A percentile compares a stretch with the other conserved stretches of the same genome.
Conservation (phyloP, 2,113 vertebrate genomes). For the Colius striatus region DNA sequence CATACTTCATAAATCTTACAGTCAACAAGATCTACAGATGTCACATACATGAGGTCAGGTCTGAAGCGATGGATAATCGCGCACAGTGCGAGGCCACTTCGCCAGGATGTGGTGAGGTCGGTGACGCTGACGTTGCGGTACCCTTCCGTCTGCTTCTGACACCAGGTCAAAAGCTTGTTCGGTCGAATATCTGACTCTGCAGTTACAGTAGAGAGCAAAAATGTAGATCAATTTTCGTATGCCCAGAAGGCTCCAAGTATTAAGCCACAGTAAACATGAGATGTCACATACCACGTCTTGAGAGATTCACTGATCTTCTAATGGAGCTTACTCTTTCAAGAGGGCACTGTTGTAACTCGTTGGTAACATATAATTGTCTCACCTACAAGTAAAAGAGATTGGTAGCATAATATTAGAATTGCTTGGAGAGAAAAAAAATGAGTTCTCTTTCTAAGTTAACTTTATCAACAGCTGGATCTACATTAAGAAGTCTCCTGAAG, state of each 20-base stretch:
- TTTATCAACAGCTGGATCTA: neutral
- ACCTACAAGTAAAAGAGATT: conserved; percentile 78
- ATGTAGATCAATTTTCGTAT: neutral
- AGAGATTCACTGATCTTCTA: conserved; percentile 87
- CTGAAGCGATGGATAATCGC: conserved; percentile 94
- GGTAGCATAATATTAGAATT: neutral
- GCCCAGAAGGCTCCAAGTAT: neutral
- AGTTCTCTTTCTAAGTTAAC: neutral
- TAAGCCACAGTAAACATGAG: neutral
- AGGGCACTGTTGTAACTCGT: conserved; percentile 83
- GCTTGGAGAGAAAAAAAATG: neutral
- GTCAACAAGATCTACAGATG: neutral
- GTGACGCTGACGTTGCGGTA: conserved; percentile 86
- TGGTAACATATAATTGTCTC: conserved; percentile 88
- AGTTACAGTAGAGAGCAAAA: neutral
- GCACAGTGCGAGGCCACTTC: conserved; percentile 88
- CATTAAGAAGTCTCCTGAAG: neutral
- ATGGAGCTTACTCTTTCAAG: conserved; percentile 86
- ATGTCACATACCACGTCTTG: conserved; percentile 79
- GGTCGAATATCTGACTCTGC: conserved; percentile 92
- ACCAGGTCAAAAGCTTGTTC: conserved; percentile 92
- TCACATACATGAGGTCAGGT: conserved; percentile 91
- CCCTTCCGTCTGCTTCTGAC: conserved; percentile 92
- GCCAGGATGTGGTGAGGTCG: conserved; percentile 90
- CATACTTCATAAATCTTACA: neutral